Evolutionary conservation across 2,888 invertebrate species (phyloP).

Genomic region (Eristalinus aeneus): DNA sequence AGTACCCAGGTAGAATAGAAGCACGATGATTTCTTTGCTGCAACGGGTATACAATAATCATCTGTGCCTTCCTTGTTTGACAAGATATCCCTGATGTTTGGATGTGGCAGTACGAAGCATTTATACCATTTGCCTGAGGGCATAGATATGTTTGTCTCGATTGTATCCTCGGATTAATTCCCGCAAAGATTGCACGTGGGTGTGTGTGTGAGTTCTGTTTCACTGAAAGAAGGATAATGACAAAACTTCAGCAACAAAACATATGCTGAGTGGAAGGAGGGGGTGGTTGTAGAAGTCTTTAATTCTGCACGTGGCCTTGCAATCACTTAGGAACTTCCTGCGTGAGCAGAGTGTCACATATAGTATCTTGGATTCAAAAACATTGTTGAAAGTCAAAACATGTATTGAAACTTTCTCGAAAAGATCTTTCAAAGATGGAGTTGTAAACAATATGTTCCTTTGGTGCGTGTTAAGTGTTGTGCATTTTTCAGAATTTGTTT

Average conservation of each 20-base stretch:
- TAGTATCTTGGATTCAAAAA: background rate
- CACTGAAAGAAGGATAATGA: slow-evolving; percentile 51
- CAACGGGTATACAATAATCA: slow-evolving; percentile 29
- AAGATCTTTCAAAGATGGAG: too few relatives aligned
- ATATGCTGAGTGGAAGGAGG: background rate
- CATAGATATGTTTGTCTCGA: slow-evolving; percentile 9
- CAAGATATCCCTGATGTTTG: slow-evolving; percentile 32
- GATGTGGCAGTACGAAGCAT: slow-evolving; percentile 16
- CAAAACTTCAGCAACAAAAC: slow-evolving; percentile 48
- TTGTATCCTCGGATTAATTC: slow-evolving; percentile 40
- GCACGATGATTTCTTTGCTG: too few relatives aligned
- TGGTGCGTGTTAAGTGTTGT: too few relatives aligned
- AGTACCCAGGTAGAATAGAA: too few relatives aligned
- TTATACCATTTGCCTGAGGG: slow-evolving; percentile 38
- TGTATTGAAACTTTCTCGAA: too few relatives aligned
- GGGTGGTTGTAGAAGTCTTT: slow-evolving; percentile 1
- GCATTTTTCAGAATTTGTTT: too few relatives aligned
- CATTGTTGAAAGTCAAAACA: background rate
- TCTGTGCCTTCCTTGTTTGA: slow-evolving; percentile 61
- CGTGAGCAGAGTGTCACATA: slow-evolving; percentile 30
- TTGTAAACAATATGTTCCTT: too few relatives aligned
- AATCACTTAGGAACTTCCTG: slow-evolving; percentile 50
- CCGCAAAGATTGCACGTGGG: background rate
- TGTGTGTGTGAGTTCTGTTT: background rate
- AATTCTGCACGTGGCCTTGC: background rate